A percentile compares a stretch with the other conserved stretches of the same genome.
These are phyloP conservation scores for Oscheius sp. DNA, from an alignment of 2,888 invertebrate genomes.

Conservation along the genomic window DNA sequence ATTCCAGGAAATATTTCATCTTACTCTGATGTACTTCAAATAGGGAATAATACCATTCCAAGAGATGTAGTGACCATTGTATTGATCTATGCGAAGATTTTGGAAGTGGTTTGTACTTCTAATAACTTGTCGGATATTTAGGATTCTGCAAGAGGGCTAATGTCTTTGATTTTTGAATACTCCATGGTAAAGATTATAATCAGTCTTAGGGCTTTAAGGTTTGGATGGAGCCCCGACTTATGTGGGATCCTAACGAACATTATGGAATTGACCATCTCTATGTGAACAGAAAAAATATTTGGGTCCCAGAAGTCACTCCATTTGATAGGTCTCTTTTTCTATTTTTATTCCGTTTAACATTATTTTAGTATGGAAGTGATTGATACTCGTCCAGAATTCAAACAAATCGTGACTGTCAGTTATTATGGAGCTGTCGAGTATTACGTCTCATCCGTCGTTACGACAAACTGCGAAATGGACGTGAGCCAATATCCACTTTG, in stretches of 20 bases:
- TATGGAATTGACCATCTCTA: constrained; percentile 19
- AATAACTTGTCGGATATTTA: background rate
- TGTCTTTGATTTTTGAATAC: constrained; percentile 24
- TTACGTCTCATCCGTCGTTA: constrained; percentile 7
- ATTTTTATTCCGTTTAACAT: background rate
- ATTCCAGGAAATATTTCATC: background rate
- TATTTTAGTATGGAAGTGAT: constrained; percentile 16
- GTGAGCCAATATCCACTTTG: background rate
- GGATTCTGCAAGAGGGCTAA: constrained; percentile 12
- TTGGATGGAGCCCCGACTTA: constrained; percentile 11
- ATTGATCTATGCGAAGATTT: constrained; percentile 12
- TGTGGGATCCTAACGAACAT: constrained; percentile 6
- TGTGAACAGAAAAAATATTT: constrained; percentile 7
- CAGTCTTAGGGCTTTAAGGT: background rate
- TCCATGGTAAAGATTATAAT: background rate
- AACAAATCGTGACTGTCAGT: constrained; percentile 17
- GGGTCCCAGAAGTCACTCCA: constrained; percentile 23
- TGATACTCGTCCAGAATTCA: constrained; percentile 20
- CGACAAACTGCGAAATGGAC: constrained; percentile 22
- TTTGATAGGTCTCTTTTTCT: constrained; percentile 12
- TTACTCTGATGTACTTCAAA: background rate
- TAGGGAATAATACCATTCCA: constrained; percentile 11
- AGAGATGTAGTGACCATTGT: background rate
- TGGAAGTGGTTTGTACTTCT: constrained; percentile 18
- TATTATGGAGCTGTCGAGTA: background rate